These are phyloP conservation scores for Andrena dorsata DNA, from an alignment of 2,888 invertebrate species.

Conservation along the genomic window DNA sequence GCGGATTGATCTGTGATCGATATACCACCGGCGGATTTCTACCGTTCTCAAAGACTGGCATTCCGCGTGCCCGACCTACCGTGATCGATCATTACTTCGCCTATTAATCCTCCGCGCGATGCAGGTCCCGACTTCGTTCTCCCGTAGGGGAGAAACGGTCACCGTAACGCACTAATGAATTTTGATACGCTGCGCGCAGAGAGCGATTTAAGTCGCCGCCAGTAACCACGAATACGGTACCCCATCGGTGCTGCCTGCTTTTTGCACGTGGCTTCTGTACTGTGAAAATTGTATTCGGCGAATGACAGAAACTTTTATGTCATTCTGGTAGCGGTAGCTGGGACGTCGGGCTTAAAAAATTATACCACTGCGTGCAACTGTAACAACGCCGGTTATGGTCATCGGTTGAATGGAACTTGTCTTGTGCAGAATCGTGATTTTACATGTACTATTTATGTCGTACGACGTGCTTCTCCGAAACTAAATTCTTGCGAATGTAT, in stretches of 20 bases:
- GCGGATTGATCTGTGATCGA: constrained; percentile 73
- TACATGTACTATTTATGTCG: too few species aligned
- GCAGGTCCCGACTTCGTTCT: constrained; percentile 63
- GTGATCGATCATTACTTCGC: constrained; percentile 74
- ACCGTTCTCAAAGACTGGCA: constrained; percentile 67
- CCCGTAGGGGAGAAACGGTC: constrained; percentile 49
- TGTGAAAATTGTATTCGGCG: constrained; percentile 14
- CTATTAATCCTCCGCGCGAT: constrained; percentile 71
- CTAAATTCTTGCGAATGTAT: too few species aligned
- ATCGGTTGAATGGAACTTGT: neutral
- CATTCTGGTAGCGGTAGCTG: neutral
- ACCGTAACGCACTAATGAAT: constrained; percentile 62
- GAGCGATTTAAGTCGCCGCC: constrained; percentile 23
- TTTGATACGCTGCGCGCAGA: constrained; percentile 47
- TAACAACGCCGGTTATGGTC: neutral
- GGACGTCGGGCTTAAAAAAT: neutral
- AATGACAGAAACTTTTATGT: neutral
- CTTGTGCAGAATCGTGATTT: neutral
- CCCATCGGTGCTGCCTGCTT: neutral
- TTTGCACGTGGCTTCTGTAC: neutral
- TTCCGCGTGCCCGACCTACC: constrained; percentile 70
- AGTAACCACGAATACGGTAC: constrained; percentile 19
- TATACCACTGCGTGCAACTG: neutral
- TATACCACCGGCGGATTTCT: constrained; percentile 61
- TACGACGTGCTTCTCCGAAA: too few species aligned